Evolutionary conservation across 2,888 invertebrate species (phyloP), one percentile per base, ranked within the genome.

Genomic region (Brachylomia viminalis): DNA sequence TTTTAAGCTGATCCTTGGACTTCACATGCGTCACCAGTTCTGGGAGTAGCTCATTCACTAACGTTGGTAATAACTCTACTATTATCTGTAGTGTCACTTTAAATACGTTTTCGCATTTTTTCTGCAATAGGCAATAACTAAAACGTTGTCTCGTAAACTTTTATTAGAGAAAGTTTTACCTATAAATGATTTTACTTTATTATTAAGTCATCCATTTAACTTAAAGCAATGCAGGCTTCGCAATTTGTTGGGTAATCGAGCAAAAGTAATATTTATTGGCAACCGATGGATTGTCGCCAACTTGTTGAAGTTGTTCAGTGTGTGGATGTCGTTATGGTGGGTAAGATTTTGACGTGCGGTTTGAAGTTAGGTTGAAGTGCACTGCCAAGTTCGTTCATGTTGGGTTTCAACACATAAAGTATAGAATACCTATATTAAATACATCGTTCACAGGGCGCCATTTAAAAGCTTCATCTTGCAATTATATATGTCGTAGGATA

Each of bases 321-420:
- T 74, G 61, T 0, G 17, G 13, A 20, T 23, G 8, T 15, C 66
- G 49, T 62, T 67, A 79, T 27, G 23, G 52, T 66, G 59, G 30
- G 27, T 54, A 69, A 62, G 56, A 72, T n/a, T 10, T 42, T 52
- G 65, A 59, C 54, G 13, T 33, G 71, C 1, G 27, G 23, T 20
- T 59, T 54, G 49, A 62, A 52, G n/a, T 56, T 15, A 5, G 11
- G 49, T 30, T 75, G 45, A 65, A 70, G 65, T 72, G 47, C 54
- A 70, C 49, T 75, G 69, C 42, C 72, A 72, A 72, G 80, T 79
- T 69, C n/a, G 54, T 61, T 68, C 33, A 52, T 17, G 59, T 49
- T 75, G 30, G 45, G 42, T 47, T 75, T 58, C 13, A 17, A 30
- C 10, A 15, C 11, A 10, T 75, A 49, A 42, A 73, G 13, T 66